These are phyloP conservation scores for Calephelis virginiensis DNA, from an alignment of 1,140 invertebrate genomes.

Conservation along the genomic window DNA sequence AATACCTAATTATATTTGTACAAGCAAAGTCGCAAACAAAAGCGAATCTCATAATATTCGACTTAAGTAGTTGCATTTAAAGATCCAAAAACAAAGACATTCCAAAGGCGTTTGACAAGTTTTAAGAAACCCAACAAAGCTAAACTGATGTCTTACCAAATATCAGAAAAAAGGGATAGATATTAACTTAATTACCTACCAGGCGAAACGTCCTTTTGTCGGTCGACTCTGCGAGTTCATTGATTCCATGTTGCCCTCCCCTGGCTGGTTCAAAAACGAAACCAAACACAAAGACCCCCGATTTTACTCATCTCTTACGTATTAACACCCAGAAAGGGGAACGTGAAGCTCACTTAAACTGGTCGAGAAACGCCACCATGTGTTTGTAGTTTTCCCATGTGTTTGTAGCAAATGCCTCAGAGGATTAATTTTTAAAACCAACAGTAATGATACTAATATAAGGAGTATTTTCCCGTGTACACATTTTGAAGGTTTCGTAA, in stretches of 20 bases:
- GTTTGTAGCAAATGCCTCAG: slow-evolving; percentile 58
- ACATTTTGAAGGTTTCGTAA: slow-evolving; percentile 34
- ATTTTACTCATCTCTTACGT: slow-evolving; percentile 13
- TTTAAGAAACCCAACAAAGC: slow-evolving; percentile 16
- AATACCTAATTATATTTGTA: no score
- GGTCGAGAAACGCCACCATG: slow-evolving; percentile 56
- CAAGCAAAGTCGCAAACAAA: no score
- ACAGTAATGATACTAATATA: slow-evolving; percentile 26
- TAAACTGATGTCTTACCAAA: slow-evolving; percentile 23
- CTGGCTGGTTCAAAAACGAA: slow-evolving; percentile 48
- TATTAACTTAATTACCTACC: slow-evolving; percentile 74
- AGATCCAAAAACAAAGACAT: background rate
- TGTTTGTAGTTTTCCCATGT: slow-evolving; percentile 64
- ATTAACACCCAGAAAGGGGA: slow-evolving; percentile 28
- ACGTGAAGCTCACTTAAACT: slow-evolving; percentile 40
- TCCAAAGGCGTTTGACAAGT: slow-evolving; percentile 15
- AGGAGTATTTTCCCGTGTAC: slow-evolving; percentile 19
- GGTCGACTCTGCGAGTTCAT: slow-evolving; percentile 66
- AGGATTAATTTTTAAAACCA: slow-evolving; percentile 34
- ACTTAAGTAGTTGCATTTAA: no score
- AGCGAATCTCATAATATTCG: no score
- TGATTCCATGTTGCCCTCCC: slow-evolving; percentile 65
- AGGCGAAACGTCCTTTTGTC: slow-evolving; percentile 72
- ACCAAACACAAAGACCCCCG: slow-evolving; percentile 43
- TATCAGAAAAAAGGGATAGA: slow-evolving; percentile 56